Conservation (phyloP, 2,797 vertebrate species). For the Chiroxiphia lanceolata region DNA sequence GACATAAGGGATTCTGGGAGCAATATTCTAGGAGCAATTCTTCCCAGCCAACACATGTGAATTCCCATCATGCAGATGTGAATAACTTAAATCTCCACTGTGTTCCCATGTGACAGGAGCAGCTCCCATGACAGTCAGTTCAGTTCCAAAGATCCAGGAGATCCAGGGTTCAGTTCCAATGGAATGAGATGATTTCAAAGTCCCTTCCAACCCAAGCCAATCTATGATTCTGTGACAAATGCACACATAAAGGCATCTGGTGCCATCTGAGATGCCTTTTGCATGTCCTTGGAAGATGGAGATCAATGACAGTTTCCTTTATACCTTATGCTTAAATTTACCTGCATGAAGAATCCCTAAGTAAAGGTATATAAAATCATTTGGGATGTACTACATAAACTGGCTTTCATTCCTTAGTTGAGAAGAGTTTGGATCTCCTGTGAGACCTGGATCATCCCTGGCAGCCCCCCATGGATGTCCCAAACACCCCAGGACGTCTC, state of each 20-base stretch:
- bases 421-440: neutral
- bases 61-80: neutral
- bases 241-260: neutral
- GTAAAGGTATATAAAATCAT: neutral
- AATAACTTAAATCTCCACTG: neutral
- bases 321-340: neutral
- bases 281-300: neutral
- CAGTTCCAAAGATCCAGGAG: neutral
- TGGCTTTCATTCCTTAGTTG: neutral
- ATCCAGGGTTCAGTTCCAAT: neutral
- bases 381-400: neutral
- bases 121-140: fast-evolving
- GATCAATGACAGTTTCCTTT: neutral
- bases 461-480: neutral
- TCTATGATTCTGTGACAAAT: neutral
- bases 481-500: neutral
- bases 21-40: neutral
- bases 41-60: neutral
- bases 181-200: neutral
- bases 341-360: neutral
- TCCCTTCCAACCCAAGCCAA: neutral
- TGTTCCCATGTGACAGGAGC: neutral
- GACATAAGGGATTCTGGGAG: too few relatives aligned
- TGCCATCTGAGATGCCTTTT: neutral
- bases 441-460: neutral